These are phyloP conservation scores for Columba guinea DNA, from an alignment of 2,797 vertebrate genomes.

Conservation along the genomic window DNA sequence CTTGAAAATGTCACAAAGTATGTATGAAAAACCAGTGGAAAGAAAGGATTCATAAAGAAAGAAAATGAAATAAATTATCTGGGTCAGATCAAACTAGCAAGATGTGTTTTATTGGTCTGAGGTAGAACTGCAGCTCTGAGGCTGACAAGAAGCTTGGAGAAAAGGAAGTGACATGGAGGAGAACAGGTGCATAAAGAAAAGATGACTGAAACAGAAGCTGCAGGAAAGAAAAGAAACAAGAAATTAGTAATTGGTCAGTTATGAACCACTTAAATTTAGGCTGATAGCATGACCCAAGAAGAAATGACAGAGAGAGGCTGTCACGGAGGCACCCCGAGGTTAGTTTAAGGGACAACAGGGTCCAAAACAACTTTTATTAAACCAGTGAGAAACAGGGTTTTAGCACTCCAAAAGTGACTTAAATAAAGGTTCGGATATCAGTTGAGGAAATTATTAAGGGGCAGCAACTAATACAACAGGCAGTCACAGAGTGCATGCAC, in stretches of 20 bases:
- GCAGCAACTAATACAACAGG: no score
- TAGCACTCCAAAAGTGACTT: no score
- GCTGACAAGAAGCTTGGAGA: neutral
- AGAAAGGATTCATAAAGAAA: neutral
- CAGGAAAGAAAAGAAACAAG: neutral
- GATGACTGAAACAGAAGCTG: neutral
- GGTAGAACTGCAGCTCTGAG: neutral
- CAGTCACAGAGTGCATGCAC: no score
- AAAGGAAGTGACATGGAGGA: neutral
- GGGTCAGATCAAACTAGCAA: neutral
- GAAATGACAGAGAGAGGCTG: neutral
- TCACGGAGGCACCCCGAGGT: no score
- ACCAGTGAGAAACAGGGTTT: no score
- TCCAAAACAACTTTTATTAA: no score
- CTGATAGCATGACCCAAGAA: neutral
- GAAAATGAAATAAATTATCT: neutral
- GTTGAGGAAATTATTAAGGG: no score
- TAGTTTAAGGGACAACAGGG: no score
- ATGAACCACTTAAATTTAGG: neutral
- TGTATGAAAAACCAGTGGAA: neutral
- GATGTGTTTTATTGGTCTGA: neutral
- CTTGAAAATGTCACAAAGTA: neutral
- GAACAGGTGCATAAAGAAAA: neutral
- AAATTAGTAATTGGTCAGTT: neutral
- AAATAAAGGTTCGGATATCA: no score